Conservation (phyloP, 2,888 invertebrate species). For the Pristionchus japonicus region DNA sequence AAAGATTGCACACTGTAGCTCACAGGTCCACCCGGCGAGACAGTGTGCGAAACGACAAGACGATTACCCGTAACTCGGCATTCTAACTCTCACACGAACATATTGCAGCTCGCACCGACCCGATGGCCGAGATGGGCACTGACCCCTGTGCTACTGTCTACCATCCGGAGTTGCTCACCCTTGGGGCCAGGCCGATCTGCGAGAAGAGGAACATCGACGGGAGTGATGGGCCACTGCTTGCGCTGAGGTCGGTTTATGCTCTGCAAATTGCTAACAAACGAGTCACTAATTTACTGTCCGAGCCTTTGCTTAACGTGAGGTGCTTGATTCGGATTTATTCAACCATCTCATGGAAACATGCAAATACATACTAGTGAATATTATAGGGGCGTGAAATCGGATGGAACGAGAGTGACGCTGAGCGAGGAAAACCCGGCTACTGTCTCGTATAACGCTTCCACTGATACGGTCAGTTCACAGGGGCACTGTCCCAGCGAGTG, state of each 20-base stretch:
- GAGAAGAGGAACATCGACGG: background rate
- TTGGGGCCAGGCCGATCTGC: background rate
- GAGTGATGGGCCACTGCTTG: background rate
- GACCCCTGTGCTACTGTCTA: background rate
- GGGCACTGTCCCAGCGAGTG: background rate
- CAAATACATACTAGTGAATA: no score
- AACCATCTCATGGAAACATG: no score
- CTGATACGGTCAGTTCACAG: background rate
- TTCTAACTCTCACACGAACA: no score
- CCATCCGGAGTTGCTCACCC: background rate
- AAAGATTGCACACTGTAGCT: no score
- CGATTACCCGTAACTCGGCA: no score
- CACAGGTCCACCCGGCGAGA: no score
- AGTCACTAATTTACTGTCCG: no score
- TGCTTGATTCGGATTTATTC: no score
- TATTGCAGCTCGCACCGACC: background rate
- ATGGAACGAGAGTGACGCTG: background rate
- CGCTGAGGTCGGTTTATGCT: background rate
- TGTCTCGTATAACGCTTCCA: background rate
- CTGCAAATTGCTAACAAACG: background rate
- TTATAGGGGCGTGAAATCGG: background rate
- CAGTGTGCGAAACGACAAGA: no score
- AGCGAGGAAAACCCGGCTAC: background rate
- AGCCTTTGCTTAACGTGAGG: no score
- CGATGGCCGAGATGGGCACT: background rate